Conservation (phyloP, 1,140 invertebrate species). For the Himalopsyche phryganea region DNA sequence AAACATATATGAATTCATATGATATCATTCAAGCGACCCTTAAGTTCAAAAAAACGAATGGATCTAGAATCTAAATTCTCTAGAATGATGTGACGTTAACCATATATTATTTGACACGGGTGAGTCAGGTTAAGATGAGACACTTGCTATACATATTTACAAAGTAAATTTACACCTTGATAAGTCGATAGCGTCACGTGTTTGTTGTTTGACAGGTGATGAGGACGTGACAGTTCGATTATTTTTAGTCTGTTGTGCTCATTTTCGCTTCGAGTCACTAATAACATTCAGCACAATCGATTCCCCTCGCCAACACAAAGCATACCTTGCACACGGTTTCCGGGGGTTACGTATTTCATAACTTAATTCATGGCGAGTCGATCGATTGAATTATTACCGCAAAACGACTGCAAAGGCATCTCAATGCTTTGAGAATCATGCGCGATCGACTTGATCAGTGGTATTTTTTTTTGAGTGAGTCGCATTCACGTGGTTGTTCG, state of each 20-base stretch:
- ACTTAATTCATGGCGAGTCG: not conserved
- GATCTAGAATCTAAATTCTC: no score
- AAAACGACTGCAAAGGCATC: not conserved
- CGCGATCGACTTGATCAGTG: no score
- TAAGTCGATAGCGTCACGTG: not conserved
- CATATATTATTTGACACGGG: no score
- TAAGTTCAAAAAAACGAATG: no score
- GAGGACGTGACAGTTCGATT: conserved; percentile 19
- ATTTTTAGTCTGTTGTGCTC: conserved; percentile 20
- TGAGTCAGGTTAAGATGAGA: no score
- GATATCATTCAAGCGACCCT: no score
- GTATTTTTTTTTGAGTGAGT: no score
- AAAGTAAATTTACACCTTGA: not conserved
- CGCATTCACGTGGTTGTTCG: no score
- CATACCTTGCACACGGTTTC: not conserved
- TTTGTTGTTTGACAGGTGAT: conserved; percentile 20
- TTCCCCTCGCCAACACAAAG: not conserved
- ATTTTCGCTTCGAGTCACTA: not conserved
- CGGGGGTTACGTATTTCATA: not conserved
- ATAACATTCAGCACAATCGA: not conserved
- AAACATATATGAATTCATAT: no score
- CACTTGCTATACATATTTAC: no score
- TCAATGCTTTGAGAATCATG: not conserved
- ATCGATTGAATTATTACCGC: not conserved
- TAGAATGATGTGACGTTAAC: no score